phyloP scores from a whole-genome alignment of 2,797 vertebrate genomes.

The Benthosema pterotum region DNA sequence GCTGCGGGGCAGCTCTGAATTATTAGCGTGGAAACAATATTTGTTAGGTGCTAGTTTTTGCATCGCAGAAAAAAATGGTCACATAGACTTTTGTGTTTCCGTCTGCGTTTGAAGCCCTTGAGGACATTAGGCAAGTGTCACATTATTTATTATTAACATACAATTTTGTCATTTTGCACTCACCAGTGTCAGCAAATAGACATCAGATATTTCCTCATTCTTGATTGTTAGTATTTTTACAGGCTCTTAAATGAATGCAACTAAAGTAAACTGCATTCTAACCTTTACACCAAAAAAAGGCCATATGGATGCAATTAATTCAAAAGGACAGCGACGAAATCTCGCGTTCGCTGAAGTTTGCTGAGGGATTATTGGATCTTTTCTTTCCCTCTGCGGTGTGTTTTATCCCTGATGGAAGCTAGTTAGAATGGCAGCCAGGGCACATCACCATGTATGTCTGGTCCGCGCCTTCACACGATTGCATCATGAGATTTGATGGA shows the following conservation, averaged over 20 bases:
- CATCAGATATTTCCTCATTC: neutral
- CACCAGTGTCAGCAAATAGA: slow-evolving; percentile 8
- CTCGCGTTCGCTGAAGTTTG: slow-evolving; percentile 20
- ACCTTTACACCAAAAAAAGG: neutral
- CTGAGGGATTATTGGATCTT: slow-evolving; percentile 46
- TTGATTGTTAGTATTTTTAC: neutral
- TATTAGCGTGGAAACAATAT: slow-evolving; percentile 42
- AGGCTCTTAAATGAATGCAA: slow-evolving; percentile 1
- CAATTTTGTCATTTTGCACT: slow-evolving; percentile 21
- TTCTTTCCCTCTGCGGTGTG: neutral
- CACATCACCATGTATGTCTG: slow-evolving; percentile 13
- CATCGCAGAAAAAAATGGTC: slow-evolving; percentile 36
- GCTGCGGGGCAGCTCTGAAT: slow-evolving; percentile 44
- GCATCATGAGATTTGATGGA: slow-evolving; percentile 51
- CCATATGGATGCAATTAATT: neutral
- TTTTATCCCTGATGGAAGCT: slow-evolving; percentile 21
- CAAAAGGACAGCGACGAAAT: slow-evolving; percentile 13
- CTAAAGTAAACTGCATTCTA: neutral
- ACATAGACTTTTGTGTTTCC: slow-evolving; percentile 31
- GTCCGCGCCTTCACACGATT: slow-evolving; percentile 46
- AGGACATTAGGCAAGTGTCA: slow-evolving; percentile 30
- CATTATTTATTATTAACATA: slow-evolving; percentile 43
- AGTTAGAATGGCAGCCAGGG: slow-evolving; percentile 33
- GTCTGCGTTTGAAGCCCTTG: slow-evolving; percentile 5
- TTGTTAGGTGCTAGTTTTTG: slow-evolving; percentile 47